Conservation (phyloP, 2,797 vertebrate species). For the Macrochelys suwanniensis region DNA sequence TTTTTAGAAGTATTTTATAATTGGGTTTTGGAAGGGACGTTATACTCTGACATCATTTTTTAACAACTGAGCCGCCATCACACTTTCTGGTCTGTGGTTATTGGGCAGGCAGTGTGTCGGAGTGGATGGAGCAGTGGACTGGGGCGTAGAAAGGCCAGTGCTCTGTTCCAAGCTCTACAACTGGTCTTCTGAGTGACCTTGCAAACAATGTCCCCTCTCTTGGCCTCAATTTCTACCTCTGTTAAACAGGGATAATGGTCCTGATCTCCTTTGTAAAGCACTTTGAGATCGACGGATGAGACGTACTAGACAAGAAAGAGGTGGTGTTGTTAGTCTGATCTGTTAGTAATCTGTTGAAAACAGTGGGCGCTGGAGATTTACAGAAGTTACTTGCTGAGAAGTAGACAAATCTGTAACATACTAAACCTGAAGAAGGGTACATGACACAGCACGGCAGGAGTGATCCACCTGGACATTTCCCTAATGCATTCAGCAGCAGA, state of each 20-base stretch:
- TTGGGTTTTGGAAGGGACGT: accelerated
- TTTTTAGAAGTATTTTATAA: background rate
- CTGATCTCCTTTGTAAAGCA: background rate
- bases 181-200: background rate
- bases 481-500: background rate
- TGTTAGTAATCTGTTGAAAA: background rate
- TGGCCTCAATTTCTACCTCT: background rate
- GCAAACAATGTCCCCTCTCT: background rate
- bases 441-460: background rate
- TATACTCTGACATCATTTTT: background rate
- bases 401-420: background rate
- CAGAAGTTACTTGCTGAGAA: background rate
- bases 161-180: background rate
- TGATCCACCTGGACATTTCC: background rate
- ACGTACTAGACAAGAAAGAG: background rate
- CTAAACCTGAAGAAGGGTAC: background rate
- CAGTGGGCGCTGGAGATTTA: background rate
- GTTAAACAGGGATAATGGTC: background rate
- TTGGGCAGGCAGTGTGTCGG: background rate
- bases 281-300: background rate
- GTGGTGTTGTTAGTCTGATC: background rate
- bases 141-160: background rate
- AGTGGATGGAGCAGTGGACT: background rate
- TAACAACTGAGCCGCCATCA: accelerated
- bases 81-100: accelerated